A percentile compares a stretch with the other conserved stretches of the same genome.
phyloP scores from a whole-genome alignment of 2,113 vertebrate species.

The Pteropus alecto region DNA sequence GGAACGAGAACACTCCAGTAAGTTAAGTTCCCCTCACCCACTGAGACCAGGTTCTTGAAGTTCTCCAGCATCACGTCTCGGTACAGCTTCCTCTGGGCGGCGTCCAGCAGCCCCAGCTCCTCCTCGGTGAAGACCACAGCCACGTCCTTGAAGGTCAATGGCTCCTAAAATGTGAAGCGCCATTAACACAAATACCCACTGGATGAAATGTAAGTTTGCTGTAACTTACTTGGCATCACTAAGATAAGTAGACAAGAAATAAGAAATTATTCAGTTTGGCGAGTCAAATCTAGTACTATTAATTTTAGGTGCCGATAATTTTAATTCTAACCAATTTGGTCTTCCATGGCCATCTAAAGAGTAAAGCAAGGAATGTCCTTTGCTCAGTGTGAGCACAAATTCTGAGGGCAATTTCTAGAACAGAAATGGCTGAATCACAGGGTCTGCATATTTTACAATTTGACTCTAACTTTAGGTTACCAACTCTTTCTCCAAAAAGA shows the following conservation, averaged over 20 bases:
- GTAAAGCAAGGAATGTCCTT: neutral
- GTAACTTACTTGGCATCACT: neutral
- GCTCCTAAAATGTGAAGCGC: neutral
- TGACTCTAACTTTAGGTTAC: neutral
- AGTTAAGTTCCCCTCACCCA: neutral
- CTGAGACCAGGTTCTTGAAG: neutral
- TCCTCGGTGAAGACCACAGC: neutral
- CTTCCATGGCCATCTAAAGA: neutral
- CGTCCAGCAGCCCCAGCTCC: too few species aligned
- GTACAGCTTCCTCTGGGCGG: too few species aligned
- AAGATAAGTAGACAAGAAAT: neutral
- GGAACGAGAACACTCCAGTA: neutral
- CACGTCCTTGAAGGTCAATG: neutral
- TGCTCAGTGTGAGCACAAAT: neutral
- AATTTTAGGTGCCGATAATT: neutral
- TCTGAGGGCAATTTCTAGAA: neutral
- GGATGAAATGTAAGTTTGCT: neutral
- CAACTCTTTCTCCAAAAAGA: neutral
- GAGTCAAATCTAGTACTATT: neutral
- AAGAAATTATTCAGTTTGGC: neutral
- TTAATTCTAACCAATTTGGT: neutral
- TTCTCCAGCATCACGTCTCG: constrained; percentile 7
- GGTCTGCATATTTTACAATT: neutral
- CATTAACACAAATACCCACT: neutral
- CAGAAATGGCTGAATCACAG: neutral